A percentile compares a stretch with the other conserved stretches of the same genome.
These are phyloP conservation scores for Antechinus stuartii DNA, from an alignment of 2,113 vertebrate species.

Conservation along the genomic window DNA sequence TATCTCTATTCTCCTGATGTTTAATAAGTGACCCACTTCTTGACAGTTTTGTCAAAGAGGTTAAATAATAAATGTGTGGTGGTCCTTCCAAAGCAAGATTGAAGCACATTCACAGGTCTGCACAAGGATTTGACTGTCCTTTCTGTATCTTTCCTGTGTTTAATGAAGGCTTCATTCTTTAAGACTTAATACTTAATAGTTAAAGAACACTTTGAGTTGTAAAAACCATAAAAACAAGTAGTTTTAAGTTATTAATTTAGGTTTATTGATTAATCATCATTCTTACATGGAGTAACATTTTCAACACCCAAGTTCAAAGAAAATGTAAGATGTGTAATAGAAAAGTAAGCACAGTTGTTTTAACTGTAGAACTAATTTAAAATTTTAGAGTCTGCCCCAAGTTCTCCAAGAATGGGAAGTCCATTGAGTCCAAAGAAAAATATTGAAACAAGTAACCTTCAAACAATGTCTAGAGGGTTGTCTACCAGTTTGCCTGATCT, in stretches of 20 bases:
- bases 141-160: conserved; percentile 2
- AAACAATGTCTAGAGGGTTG: conserved; percentile 83
- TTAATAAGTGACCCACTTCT: not conserved
- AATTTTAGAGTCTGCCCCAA: conserved; percentile 86
- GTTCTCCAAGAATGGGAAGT: conserved; percentile 85
- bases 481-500: conserved; percentile 89
- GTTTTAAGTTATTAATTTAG: conserved; percentile 1
- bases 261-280: conserved; percentile 28
- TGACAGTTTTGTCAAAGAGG: conserved; percentile 3
- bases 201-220: conserved; percentile 36
- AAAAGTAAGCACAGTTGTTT: conserved; percentile 49
- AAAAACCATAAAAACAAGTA: conserved; percentile 30
- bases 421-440: conserved; percentile 75
- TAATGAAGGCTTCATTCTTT: conserved; percentile 19
- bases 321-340: conserved; percentile 26
- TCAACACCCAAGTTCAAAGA: conserved; percentile 41
- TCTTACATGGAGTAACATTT: conserved; percentile 7
- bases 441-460: conserved; percentile 81
- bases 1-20: not conserved
- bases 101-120: conserved; percentile 15
- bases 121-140: conserved; percentile 27
- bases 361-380: conserved; percentile 79
- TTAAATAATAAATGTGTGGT: not conserved
- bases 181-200: not conserved
- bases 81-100: not conserved